Evolutionary conservation across 2,888 invertebrate species (phyloP).

Genomic region (Deilephila elpenor): DNA sequence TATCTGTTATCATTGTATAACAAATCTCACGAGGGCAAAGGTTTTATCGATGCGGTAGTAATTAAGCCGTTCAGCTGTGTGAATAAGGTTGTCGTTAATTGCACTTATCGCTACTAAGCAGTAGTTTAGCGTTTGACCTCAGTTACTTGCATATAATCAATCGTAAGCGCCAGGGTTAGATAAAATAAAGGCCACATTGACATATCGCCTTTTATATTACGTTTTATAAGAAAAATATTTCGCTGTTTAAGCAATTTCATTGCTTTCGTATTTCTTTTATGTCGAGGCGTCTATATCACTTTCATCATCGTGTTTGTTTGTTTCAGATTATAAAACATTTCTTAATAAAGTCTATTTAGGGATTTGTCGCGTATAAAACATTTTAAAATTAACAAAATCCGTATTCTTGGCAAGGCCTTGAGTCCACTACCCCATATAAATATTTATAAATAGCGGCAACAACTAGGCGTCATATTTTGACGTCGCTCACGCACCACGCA

Average conservation of each 20-base stretch:
- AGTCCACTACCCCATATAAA: constrained; percentile 20
- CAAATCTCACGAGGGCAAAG: background rate
- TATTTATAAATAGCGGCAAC: constrained; percentile 18
- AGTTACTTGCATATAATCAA: background rate
- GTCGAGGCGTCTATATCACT: too few relatives aligned
- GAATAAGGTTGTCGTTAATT: constrained; percentile 21
- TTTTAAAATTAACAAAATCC: background rate
- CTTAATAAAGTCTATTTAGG: too few relatives aligned
- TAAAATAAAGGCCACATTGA: constrained; percentile 1
- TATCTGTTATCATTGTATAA: background rate
- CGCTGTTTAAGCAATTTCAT: background rate
- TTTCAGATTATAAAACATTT: too few relatives aligned
- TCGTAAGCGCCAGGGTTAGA: constrained; percentile 22
- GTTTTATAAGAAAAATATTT: background rate
- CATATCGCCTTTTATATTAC: background rate
- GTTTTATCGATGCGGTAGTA: constrained; percentile 11
- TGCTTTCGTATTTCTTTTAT: too few relatives aligned
- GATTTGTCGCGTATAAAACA: background rate
- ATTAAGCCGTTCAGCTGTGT: background rate
- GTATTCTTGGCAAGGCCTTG: background rate
- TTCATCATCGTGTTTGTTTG: too few relatives aligned
- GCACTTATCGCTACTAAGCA: constrained; percentile 11
- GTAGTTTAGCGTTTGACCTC: constrained; percentile 9
- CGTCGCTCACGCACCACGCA: constrained; percentile 43
- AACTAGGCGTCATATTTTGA: constrained; percentile 37